phyloP scores from a whole-genome alignment of 1,140 invertebrate species.

The Trichonephila clavipes region DNA sequence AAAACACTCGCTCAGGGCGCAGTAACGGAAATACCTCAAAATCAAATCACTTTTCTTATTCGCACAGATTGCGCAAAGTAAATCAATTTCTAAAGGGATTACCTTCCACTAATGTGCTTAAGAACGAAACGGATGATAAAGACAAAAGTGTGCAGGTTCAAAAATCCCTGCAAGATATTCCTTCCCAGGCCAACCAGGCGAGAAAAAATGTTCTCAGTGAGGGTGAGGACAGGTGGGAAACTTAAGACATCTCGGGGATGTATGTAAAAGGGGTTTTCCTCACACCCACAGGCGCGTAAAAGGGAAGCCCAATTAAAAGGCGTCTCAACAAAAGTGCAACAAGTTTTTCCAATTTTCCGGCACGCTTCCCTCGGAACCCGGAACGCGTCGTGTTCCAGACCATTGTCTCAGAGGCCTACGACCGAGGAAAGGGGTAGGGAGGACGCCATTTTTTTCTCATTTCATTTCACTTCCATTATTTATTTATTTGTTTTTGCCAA shows the following conservation, averaged over 20 bases:
- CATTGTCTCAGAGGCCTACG: conserved; percentile 71
- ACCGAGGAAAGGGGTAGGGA: conserved; percentile 46
- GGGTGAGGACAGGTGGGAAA: background rate
- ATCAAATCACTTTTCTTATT: background rate
- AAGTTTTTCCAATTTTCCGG: conserved; percentile 75
- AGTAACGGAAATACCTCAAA: background rate
- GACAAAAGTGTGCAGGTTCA: background rate
- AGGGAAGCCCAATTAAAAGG: conserved; percentile 31
- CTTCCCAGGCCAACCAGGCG: conserved; percentile 24
- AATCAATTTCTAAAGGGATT: conserved; percentile 27
- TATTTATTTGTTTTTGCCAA: conserved; percentile 50
- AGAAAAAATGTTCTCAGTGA: background rate
- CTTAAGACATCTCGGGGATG: conserved; percentile 22
- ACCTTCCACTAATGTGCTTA: background rate
- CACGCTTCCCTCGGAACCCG: conserved; percentile 54
- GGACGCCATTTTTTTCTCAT: conserved; percentile 29
- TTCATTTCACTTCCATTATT: conserved; percentile 38
- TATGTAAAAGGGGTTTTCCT: background rate
- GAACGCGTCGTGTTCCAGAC: conserved; percentile 65
- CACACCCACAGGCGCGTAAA: background rate
- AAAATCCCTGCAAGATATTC: background rate
- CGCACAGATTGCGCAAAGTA: background rate
- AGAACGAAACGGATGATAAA: background rate
- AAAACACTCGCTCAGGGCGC: background rate
- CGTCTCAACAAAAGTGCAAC: conserved; percentile 58